Evolutionary conservation across 2,797 vertebrate species (phyloP).

Genomic region (Ciconia nigra): DNA sequence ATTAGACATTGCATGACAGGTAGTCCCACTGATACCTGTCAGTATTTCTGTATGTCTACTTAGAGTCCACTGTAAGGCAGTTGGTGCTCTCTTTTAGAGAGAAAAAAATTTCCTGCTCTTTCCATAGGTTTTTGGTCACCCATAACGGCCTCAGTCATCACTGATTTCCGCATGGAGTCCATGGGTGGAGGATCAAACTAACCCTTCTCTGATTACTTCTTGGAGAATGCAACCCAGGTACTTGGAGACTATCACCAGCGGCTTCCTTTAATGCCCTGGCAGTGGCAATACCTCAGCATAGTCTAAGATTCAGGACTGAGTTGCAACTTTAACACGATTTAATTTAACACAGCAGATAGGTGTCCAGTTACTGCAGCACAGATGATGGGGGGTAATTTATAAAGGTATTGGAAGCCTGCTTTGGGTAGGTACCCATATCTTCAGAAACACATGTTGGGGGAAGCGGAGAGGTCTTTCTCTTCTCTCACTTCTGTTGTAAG

Average conservation of each 20-base stretch:
- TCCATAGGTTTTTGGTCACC: background rate
- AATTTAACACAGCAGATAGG: background rate
- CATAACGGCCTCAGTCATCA: background rate
- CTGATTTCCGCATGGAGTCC: background rate
- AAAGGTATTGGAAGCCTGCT: background rate
- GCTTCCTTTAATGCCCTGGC: background rate
- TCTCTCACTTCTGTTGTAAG: background rate
- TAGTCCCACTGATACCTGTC: background rate
- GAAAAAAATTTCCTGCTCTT: background rate
- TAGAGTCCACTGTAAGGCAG: background rate
- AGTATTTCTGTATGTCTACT: background rate
- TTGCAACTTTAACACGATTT: background rate
- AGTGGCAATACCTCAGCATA: background rate
- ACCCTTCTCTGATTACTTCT: background rate
- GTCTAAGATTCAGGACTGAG: background rate
- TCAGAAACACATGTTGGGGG: background rate
- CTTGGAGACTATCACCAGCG: background rate
- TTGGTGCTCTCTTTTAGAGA: background rate
- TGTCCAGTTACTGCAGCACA: background rate
- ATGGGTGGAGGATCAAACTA: background rate
- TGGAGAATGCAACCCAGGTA: background rate
- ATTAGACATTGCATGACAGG: conserved; percentile 29
- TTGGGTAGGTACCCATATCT: background rate
- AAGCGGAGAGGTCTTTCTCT: background rate
- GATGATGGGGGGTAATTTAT: background rate